Base-by-base conservation (phyloP, 1,140 invertebrate species). In the Leptopilina boulardi region DNA sequence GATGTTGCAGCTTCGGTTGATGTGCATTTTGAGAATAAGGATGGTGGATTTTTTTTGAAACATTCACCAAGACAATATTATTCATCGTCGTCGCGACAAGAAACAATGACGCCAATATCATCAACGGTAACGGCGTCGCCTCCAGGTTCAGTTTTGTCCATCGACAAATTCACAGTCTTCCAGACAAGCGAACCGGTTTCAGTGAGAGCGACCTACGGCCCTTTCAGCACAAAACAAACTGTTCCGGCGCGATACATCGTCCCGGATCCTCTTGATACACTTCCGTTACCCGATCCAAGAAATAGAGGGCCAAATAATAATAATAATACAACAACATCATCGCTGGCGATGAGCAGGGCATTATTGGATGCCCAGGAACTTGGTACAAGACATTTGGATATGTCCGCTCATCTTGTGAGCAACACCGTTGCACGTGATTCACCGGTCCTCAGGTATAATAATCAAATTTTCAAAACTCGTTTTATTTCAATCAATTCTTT, bases 171-270 rank as follows among this genome's bases (percentile, higher is more conserved):
- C 87, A 97, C 96, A 8, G 96, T 98, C 3, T 94, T 98, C 82
- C 96, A 97, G 87, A 96, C 96, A 41, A 96, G 95, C 30, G 94
- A 96, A 77, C 96, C 97, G 6, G 95, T 96, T 0, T 97, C 96
- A 0, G 95, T 98, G 4, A 91, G 96, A 15, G 96, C 97, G 9
- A 96, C 95, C 6, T 98, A 98, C 84, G 97, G 97, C 3, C 97
- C 97, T 2, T 98, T 98, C 90, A 97, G 96, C 78, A 97, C 96
- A 34, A 97, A 97, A 85, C 96, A 98, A 89, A 98, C 96, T 1
- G 96, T 98, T 15, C 96, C 96, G n/a, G 96, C 96, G 0, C 92
- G 96, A n/a, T 96, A 96, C 84, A 94, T 96, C 75, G 95, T 97
- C 13, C 96, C 96, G 0, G 96, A 96, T 87, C 94, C 95, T 0